A percentile compares a stretch with the other conserved stretches of the same genome.
Evolutionary conservation across 1,140 invertebrate species (phyloP).

Genomic region (Gyrodactylus bullatarudis): DNA sequence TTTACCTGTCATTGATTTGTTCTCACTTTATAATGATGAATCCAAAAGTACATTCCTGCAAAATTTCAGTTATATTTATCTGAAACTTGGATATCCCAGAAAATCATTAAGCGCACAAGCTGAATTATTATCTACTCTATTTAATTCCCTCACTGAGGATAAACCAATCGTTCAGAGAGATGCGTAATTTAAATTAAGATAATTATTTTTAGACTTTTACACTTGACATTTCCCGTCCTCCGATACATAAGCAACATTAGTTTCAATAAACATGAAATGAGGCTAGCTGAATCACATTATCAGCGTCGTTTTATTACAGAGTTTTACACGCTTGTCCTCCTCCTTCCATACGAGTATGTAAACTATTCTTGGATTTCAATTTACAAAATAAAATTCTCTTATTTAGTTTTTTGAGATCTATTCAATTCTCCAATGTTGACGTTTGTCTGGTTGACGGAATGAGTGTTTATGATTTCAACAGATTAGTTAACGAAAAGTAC

Average conservation of each 20-base stretch:
- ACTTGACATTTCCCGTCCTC: constrained; percentile 41
- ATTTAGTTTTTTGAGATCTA: neutral
- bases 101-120: constrained; percentile 26
- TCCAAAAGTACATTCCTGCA: neutral
- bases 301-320: constrained; percentile 33
- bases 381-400: neutral
- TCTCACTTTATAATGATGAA: neutral
- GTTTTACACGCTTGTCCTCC: constrained; percentile 41
- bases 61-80: neutral
- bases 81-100: neutral
- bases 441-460: constrained; percentile 41
- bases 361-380: neutral
- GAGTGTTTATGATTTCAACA: constrained; percentile 20
- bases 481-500: neutral
- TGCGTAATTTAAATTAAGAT: constrained; percentile 24
- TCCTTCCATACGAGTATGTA: constrained; percentile 43
- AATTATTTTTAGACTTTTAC: constrained; percentile 24
- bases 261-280: constrained; percentile 25
- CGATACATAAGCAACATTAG: constrained; percentile 25
- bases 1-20: neutral
- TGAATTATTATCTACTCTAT: constrained; percentile 34
- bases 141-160: constrained; percentile 35
- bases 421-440: constrained; percentile 27
- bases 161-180: constrained; percentile 51
- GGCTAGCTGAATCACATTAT: constrained; percentile 29